These are phyloP conservation scores for Apamea epomidion DNA, from an alignment of 2,888 invertebrate genomes.

Conservation along the genomic window DNA sequence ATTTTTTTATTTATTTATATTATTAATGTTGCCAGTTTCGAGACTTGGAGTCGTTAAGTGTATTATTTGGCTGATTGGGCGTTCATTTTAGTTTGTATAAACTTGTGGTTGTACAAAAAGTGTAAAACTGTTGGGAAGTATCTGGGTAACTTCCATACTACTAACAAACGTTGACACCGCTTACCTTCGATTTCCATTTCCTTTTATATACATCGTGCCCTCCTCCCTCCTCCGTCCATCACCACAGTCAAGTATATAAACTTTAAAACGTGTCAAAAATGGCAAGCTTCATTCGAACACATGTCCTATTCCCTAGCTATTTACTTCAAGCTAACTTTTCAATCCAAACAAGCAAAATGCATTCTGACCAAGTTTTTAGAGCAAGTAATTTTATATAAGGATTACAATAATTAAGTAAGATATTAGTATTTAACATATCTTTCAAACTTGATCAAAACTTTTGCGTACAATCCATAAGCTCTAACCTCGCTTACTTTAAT, in stretches of 20 bases:
- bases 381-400: slow-evolving; percentile 38
- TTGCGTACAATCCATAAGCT: slow-evolving; percentile 53
- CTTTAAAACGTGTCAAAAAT: slow-evolving; percentile 68
- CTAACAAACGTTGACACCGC: neutral
- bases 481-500: slow-evolving; percentile 54
- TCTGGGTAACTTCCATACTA: neutral
- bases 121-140: slow-evolving; percentile 26
- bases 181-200: neutral
- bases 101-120: slow-evolving; percentile 10
- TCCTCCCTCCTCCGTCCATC: slow-evolving; percentile 22
- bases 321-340: slow-evolving; percentile 53
- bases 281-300: slow-evolving; percentile 66
- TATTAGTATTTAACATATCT: slow-evolving; percentile 47
- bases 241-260: slow-evolving; percentile 58
- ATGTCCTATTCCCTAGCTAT: slow-evolving; percentile 57
- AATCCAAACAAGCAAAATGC: slow-evolving; percentile 56
- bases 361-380: slow-evolving; percentile 63
- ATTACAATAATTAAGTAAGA: slow-evolving; percentile 46
- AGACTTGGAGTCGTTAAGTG: neutral
- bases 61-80: slow-evolving; percentile 1
- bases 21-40: slow-evolving; percentile 3
- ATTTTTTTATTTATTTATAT: neutral
- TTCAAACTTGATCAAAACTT: slow-evolving; percentile 64
- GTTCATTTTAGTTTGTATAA: slow-evolving; percentile 22
- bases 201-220: neutral